Percentiles rank a stretch among this genome's conserved stretches.
Evolutionary conservation across 2,888 invertebrate species (phyloP).

Genomic region (Drosophila paramelanica): DNA sequence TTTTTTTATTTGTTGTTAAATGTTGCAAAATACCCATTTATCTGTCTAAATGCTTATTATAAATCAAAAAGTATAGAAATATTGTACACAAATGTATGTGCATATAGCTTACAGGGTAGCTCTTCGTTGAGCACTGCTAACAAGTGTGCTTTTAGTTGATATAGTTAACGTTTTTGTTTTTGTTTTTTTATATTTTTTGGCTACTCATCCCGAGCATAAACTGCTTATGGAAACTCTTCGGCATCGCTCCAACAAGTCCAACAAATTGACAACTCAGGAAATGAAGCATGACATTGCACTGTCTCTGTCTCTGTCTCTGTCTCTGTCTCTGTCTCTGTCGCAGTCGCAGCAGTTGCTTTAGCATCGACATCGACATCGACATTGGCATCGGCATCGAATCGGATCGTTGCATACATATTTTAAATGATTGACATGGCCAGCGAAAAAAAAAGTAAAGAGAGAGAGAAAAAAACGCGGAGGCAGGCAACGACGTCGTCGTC

Average conservation of each 20-base stretch:
- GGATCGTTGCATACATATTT: slow-evolving; percentile 48
- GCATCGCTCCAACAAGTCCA: slow-evolving; percentile 49
- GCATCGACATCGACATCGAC: slow-evolving; percentile 18
- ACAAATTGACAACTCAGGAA: slow-evolving; percentile 83
- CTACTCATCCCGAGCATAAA: slow-evolving; percentile 51
- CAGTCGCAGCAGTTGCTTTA: slow-evolving; percentile 15
- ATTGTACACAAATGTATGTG: too few species aligned
- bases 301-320: slow-evolving; percentile 43
- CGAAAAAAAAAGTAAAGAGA: slow-evolving; percentile 16
- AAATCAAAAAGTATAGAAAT: too few species aligned
- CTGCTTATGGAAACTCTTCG: slow-evolving; percentile 44
- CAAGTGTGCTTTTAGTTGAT: not conserved
- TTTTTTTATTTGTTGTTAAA: too few species aligned
- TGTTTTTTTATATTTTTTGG: slow-evolving; percentile 27
- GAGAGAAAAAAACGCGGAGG: slow-evolving; percentile 31
- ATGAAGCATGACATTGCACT: slow-evolving; percentile 84
- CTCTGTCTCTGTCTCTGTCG: slow-evolving; percentile 20
- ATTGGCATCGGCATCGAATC: slow-evolving; percentile 21
- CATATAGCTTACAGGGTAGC: not conserved
- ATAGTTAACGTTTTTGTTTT: not conserved
- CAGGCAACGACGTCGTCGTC: slow-evolving; percentile 26
- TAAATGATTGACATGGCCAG: slow-evolving; percentile 57
- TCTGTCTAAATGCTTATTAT: too few species aligned
- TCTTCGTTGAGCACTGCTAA: not conserved
- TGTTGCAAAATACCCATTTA: too few species aligned